These are phyloP conservation scores for Podocnemis expansa DNA, from an alignment of 2,113 vertebrate genomes.

Conservation along the genomic window DNA sequence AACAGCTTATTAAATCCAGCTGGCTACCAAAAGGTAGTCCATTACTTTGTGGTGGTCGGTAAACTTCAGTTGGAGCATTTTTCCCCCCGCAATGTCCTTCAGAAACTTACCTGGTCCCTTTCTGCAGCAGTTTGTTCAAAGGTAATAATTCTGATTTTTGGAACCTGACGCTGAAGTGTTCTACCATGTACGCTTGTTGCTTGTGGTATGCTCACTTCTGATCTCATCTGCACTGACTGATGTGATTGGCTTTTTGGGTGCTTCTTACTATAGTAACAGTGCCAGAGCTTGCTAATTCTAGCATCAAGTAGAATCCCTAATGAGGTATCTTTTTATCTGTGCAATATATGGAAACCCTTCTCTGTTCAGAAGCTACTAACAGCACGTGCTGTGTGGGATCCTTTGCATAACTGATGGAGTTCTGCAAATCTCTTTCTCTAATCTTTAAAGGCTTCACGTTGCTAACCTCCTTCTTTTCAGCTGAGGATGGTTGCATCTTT, in stretches of 20 bases:
- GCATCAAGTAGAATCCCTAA: accelerated
- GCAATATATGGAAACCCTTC: not conserved
- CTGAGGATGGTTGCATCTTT: not conserved
- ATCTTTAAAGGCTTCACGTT: no score
- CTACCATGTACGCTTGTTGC: accelerated
- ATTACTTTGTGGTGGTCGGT: not conserved
- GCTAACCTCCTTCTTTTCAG: not conserved
- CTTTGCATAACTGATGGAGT: not conserved
- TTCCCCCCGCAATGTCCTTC: not conserved
- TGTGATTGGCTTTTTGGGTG: accelerated
- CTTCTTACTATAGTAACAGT: not conserved
- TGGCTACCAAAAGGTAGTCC: not conserved
- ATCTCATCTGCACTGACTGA: not conserved
- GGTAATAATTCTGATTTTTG: not conserved
- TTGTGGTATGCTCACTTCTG: accelerated
- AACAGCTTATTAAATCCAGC: not conserved
- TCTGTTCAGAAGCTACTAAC: not conserved
- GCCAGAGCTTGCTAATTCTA: not conserved
- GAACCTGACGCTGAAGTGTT: not conserved
- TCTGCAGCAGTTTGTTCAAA: not conserved
- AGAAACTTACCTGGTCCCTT: not conserved
- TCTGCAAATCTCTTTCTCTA: no score
- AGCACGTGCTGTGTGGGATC: not conserved
- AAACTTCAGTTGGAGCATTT: not conserved
- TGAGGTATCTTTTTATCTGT: not conserved